Conservation (phyloP, 2,113 vertebrate species). For the Ovibos moschatus region DNA sequence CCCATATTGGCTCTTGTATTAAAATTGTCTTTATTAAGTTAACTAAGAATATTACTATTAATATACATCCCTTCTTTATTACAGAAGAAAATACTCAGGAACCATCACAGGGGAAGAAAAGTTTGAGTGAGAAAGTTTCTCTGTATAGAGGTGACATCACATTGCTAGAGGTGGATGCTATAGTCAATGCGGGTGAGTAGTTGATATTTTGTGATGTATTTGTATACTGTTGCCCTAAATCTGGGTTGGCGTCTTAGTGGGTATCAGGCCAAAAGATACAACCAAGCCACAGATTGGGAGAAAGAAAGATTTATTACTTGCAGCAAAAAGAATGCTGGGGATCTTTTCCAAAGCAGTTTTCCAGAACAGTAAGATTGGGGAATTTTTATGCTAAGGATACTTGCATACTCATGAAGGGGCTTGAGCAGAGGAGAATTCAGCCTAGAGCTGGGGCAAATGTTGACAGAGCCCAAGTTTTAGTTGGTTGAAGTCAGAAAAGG, state of each 20-base stretch:
- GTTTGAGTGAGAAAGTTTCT: conserved; percentile 92
- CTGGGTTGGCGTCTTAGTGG: neutral
- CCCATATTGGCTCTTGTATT: neutral
- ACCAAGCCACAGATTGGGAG: neutral
- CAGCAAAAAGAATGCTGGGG: neutral
- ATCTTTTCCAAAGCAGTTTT: neutral
- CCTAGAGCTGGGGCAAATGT: neutral
- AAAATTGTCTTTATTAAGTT: conserved; percentile 2
- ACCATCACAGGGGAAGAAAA: conserved; percentile 82
- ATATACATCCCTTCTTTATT: conserved; percentile 59
- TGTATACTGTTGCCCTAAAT: neutral
- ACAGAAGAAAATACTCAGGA: conserved; percentile 80
- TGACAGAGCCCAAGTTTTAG: neutral
- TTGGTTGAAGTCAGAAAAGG: neutral
- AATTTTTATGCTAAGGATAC: neutral
- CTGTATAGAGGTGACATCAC: conserved; percentile 99
- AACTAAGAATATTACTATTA: neutral
- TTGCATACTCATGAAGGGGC: neutral
- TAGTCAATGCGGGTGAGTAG: conserved; percentile 97
- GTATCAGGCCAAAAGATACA: neutral
- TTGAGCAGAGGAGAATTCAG: neutral
- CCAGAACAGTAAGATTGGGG: neutral
- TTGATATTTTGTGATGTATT: neutral
- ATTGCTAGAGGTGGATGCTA: conserved; percentile 93
- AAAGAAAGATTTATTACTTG: neutral